These are phyloP conservation scores for Perca schrenkii DNA, from an alignment of 2,113 vertebrate species.

Conservation along the genomic window DNA sequence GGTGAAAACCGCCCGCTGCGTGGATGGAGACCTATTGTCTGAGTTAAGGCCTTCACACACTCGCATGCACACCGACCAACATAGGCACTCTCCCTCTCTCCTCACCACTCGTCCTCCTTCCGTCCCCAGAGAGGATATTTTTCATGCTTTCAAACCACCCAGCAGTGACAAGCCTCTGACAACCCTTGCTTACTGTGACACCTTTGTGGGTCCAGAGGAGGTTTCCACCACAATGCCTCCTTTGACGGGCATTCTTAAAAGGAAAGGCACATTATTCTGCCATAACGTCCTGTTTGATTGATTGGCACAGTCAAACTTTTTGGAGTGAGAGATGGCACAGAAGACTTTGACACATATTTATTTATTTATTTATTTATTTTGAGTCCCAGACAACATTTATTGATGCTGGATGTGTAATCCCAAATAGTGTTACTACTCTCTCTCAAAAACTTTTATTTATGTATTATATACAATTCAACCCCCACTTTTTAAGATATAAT, in stretches of 20 bases:
- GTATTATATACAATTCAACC: neutral
- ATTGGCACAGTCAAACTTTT: constrained; percentile 66
- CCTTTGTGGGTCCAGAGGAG: constrained; percentile 77
- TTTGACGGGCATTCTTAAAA: constrained; percentile 73
- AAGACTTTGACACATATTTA: constrained; percentile 51
- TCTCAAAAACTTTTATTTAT: constrained; percentile 26
- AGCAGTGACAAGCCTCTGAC: constrained; percentile 81
- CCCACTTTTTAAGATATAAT: neutral
- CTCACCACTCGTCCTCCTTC: constrained; percentile 42
- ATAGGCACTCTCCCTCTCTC: constrained; percentile 22
- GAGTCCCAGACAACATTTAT: constrained; percentile 13
- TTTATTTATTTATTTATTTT: constrained; percentile 44
- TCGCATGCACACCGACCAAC: constrained; percentile 15
- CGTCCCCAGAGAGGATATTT: constrained; percentile 73
- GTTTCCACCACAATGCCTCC: constrained; percentile 65
- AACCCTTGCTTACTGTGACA: constrained; percentile 78
- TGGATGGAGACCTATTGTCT: constrained; percentile 77
- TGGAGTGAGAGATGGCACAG: constrained; percentile 30
- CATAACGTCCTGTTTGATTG: constrained; percentile 58
- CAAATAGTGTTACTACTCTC: no score
- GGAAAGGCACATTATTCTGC: constrained; percentile 63
- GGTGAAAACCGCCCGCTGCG: constrained; percentile 55
- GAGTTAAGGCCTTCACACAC: constrained; percentile 57
- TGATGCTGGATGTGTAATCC: constrained; percentile 6
- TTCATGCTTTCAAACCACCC: constrained; percentile 78